Base-by-base conservation (phyloP, 2,888 invertebrate genomes). In the Ommatoiulus sabulosus region DNA sequence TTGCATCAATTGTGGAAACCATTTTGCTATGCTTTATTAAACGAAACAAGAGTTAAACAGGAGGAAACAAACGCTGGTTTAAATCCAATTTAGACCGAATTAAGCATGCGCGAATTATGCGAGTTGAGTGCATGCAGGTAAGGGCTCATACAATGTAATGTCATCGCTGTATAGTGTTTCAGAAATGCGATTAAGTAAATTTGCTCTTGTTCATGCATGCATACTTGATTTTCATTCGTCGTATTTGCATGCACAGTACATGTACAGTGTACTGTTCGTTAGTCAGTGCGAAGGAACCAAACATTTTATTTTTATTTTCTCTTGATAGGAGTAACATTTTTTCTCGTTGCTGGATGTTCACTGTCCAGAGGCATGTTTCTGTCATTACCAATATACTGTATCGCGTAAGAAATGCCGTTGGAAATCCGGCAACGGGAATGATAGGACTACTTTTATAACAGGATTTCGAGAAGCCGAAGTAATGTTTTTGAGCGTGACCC, bases 401-500 rank as follows among this genome's bases (percentile, higher is more conserved):
- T 80, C 35, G 12, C 20, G 10, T 80, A 80, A 6, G 80, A 80
- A 80, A 80, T 80, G 80, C 63, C 80, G 24, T 80, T 80, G 24
- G 10, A 35, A 8, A 80, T 10, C 12, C 35, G 80, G 80, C 80
- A 35, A 20, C 6, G 24, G 80, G 35, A 80, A 20, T 80, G 12
- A 80, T 80, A 80, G 2, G 80, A 80, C 35, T 80, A 15, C 80
- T 35, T 80, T 80, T 80, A 35, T 80, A 80, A 80, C 80, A 80
- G 80, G 80, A 80, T 80, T 80, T 80, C 35, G 80, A 80, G 80
- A 80, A 80, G 80, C 80, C 80, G 12, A 35, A 12, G 35, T 80
- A 80, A 80, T 80, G 80, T 80, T 80, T 80, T 80, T 80, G 80
- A 80, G 24, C 80, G 10, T 80, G 80, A 24, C 35, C 80, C 80